These are phyloP conservation scores for Phasia obesa DNA, from an alignment of 2,888 invertebrate genomes.

Conservation along the genomic window DNA sequence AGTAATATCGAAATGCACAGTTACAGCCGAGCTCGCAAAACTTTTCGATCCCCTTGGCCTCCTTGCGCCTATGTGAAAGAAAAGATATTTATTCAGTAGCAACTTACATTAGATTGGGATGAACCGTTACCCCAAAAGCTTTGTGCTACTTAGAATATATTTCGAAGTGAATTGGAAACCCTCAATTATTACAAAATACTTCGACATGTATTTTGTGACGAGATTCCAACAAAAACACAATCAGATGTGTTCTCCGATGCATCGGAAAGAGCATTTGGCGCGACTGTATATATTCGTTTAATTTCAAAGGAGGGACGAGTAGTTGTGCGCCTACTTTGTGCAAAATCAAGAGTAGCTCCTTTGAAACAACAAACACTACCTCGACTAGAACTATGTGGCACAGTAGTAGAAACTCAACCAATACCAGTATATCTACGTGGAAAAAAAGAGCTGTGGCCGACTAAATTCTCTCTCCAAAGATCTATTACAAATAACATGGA, in stretches of 20 bases:
- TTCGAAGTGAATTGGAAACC: slow-evolving; percentile 1
- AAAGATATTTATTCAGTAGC: slow-evolving; percentile 21
- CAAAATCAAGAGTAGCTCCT: slow-evolving; percentile 11
- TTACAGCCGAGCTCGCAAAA: neutral
- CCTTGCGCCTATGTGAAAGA: neutral
- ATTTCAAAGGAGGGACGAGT: neutral
- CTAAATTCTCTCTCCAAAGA: no score
- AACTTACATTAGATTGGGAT: slow-evolving; percentile 5
- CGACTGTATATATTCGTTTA: neutral
- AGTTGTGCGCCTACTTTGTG: neutral
- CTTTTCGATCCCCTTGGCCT: neutral
- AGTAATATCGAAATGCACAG: neutral
- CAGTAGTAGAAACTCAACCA: neutral
- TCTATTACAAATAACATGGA: no score
- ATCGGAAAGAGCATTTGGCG: neutral
- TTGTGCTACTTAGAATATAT: neutral
- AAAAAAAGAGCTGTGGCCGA: no score
- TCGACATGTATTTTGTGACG: neutral
- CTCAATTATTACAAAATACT: neutral
- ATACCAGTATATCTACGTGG: no score
- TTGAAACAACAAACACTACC: slow-evolving; percentile 22
- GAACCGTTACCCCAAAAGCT: neutral
- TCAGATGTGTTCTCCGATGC: slow-evolving; percentile 1
- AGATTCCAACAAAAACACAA: slow-evolving; percentile 11
- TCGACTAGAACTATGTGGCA: slow-evolving; percentile 3